These are phyloP conservation scores for Tyria jacobaeae DNA, from an alignment of 2,888 invertebrate species.

Conservation along the genomic window DNA sequence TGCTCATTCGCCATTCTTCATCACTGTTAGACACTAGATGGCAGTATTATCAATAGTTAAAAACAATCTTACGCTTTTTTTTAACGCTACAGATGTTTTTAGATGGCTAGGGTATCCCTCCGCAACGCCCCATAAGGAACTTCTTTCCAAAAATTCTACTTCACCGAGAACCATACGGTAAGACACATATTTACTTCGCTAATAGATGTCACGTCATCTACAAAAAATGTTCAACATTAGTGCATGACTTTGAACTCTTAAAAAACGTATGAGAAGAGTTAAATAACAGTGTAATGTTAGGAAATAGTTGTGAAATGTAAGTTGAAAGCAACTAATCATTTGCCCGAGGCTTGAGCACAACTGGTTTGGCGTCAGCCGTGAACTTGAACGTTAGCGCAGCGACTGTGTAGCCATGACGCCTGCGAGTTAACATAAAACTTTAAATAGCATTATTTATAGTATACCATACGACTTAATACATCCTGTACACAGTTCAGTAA, in stretches of 20 bases:
- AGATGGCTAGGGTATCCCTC: too few relatives aligned
- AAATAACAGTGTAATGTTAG: constrained; percentile 28
- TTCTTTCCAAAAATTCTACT: too few relatives aligned
- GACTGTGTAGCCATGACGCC: constrained; percentile 13
- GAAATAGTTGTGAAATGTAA: constrained; percentile 31
- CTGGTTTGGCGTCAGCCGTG: constrained; percentile 43
- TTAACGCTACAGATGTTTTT: too few relatives aligned
- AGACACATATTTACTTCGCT: not conserved
- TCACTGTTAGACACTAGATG: too few relatives aligned
- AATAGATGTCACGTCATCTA: not conserved
- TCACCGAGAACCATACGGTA: too few relatives aligned
- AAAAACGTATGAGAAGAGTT: constrained; percentile 9
- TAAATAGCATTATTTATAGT: not conserved
- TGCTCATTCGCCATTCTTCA: too few relatives aligned
- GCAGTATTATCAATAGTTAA: too few relatives aligned
- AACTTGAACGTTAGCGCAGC: constrained; percentile 40
- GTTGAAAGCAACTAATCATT: constrained; percentile 40
- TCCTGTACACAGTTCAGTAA: not conserved
- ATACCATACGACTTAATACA: not conserved
- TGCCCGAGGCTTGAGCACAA: constrained; percentile 25
- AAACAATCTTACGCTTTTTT: too few relatives aligned
- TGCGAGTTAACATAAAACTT: not conserved
- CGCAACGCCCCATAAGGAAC: too few relatives aligned
- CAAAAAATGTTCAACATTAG: not conserved
- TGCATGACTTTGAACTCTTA: constrained; percentile 18